Evolutionary conservation across 2,113 vertebrate species (phyloP), one percentile per base, ranked within the genome.

Genomic region (Chaetops frenatus): DNA sequence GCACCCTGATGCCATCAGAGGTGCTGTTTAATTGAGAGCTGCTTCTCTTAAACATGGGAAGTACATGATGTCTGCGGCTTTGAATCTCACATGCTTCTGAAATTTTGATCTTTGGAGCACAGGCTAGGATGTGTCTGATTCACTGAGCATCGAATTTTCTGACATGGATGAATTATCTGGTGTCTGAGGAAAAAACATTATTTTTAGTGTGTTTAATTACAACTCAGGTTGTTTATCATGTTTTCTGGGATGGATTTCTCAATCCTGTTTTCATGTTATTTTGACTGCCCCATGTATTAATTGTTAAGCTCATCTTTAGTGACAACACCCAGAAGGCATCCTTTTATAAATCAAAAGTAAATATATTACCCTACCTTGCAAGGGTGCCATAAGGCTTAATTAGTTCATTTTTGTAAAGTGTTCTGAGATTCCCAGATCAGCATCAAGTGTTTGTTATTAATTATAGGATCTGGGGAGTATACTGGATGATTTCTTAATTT

Each of bases 381-480:
- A 90, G 90, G 48, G 67, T 93, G 92, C 94, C 80, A 78, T 86
- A 92, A 86, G 88, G 93, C 74, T 94, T 95, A 96, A 96, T 96
- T 97, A 95, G 93, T 92, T 94, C 88, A 88, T 90, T 88, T 96
- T 92, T 92, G 82, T 81, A 86, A 93, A 90, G 51, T 79, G 56
- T 86, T 93, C 69, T 79, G 82, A 94, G 72, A 93, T 96, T 95
- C 92, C 79, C 93, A 93, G 72, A 92, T 86, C 76, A 88, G 60
- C 64, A 88, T 94, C 92, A 90, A 94, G 94, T 94, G 92, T 96
- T 93, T 96, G 74, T 96, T 94, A 96, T 96, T 96, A 96, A 97
- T 95, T 96, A 93, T 69, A 90, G 72, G 90, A 74, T 88, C 40
- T 93, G 81, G 67, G 79, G 64, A 81, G 65, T 92, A 64, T 76